Conservation (phyloP, 2,888 invertebrate genomes). For the Thecophora atra region DNA sequence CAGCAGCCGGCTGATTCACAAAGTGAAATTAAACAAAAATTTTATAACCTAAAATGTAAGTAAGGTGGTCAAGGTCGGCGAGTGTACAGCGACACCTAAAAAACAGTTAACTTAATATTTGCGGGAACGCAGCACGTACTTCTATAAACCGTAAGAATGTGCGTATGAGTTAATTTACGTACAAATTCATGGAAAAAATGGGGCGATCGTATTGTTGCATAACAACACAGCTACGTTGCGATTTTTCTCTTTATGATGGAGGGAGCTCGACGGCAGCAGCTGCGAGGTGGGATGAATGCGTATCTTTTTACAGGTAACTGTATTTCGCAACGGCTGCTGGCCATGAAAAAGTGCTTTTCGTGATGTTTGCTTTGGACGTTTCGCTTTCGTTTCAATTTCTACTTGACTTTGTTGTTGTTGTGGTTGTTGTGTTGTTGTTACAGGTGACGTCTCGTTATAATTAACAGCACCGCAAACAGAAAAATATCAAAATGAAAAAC, state of each 20-base stretch:
- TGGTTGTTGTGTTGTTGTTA: background rate
- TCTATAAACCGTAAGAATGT: too few species aligned
- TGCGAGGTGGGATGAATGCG: too few species aligned
- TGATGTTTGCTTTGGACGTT: background rate
- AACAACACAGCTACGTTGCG: too few species aligned
- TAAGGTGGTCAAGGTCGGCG: constrained; percentile 28
- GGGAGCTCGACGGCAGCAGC: too few species aligned
- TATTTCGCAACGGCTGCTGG: background rate
- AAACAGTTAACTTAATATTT: constrained; percentile 6
- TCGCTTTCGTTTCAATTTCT: background rate
- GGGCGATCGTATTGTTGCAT: background rate
- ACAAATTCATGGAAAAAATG: background rate
- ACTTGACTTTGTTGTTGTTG: background rate
- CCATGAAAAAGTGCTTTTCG: constrained; percentile 9
- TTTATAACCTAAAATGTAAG: background rate
- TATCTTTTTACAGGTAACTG: background rate
- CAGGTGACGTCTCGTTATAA: background rate
- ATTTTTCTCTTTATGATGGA: too few species aligned
- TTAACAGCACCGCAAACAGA: too few species aligned
- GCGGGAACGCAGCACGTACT: background rate
- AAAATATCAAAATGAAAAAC: too few species aligned
- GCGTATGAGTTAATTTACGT: background rate
- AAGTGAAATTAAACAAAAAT: background rate
- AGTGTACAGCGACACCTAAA: constrained; percentile 1
- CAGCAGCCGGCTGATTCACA: background rate